Base-by-base conservation (phyloP, 2,888 invertebrate species). In the Prosopocoilus inquinatus region DNA sequence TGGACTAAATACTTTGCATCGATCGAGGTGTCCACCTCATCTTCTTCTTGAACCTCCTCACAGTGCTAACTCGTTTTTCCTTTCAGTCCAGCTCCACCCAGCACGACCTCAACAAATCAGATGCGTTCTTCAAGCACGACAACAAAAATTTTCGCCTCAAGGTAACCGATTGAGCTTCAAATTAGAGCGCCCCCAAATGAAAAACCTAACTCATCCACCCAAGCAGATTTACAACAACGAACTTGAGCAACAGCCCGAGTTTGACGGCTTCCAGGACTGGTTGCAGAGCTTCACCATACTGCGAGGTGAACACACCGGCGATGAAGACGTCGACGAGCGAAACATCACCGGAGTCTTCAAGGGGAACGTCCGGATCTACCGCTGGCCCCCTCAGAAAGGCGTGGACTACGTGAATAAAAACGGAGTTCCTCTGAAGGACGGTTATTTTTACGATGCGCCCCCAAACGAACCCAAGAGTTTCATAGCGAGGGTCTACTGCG, bases 401-500 rank as follows among this genome's bases (percentile, higher is more conserved):
- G 77, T 79, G 9, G 72, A 81, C 57, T 77, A 81, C 39, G 81
- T 83, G 1, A 81, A 75, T 32, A 60, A 64, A 1, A 75, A 69
- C 54, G 86, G 87, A 9, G 77, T 77, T 11, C 81, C 84, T 58
- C 80, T 86, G 5, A 77, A 77, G 47, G 75, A 80, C 63, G 89
- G 83, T 8, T 78, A 83, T 48, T 87, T 87, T 64, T 74, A 77
- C 53, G 80, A 83, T 52, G 81, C 84, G 67, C 88, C 89, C 0
- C 74, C 76, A 16, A 88, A 87, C 65, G 81, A 81, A 2, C 80
- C 84, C 0, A 74, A 83, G 9, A 82, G 83, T 53, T 85, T 86
- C 64, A 67, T 89, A 13, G 83, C 92, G 2, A 80, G 95, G 28
- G 82, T 94, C 0, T 96, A 96, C 74, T 77, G 91, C 32, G 79